Evolutionary conservation across 1,140 invertebrate species (phyloP).

Genomic region (Camponotus pennsylvanicus): DNA sequence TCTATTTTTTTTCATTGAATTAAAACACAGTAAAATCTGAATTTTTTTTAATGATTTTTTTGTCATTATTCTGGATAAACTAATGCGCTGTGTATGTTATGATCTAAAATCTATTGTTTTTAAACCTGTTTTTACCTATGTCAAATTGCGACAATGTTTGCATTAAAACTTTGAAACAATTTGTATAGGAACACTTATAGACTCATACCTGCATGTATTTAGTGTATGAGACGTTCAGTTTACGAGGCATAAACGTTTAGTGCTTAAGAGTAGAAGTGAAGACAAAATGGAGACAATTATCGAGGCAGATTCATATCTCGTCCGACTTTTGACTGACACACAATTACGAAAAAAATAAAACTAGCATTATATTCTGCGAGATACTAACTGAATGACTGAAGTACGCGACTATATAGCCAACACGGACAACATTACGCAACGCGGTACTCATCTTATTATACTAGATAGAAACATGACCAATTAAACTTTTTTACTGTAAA

Average conservation of each 20-base stretch:
- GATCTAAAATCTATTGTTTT: conserved; percentile 38
- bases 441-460: conserved; percentile 80
- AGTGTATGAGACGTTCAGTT: conserved; percentile 69
- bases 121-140: conserved; percentile 3
- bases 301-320: conserved; percentile 75
- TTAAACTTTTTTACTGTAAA: conserved; percentile 86
- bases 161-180: conserved; percentile 61
- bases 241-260: conserved; percentile 68
- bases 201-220: conserved; percentile 67
- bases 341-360: conserved; percentile 72
- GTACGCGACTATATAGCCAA: conserved; percentile 81
- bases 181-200: conserved; percentile 55
- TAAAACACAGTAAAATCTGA: conserved; percentile 71
- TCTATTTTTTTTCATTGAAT: conserved; percentile 77
- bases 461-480: conserved; percentile 84
- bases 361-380: conserved; percentile 78
- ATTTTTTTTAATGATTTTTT: conserved; percentile 57
- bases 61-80: conserved; percentile 30
- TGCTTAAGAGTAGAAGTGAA: conserved; percentile 72
- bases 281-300: conserved; percentile 69
- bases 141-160: conserved; percentile 67
- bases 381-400: conserved; percentile 82
- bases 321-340: conserved; percentile 83
- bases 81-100: conserved; percentile 23
- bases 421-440: conserved; percentile 82